These are phyloP conservation scores for Drosophila busckii DNA, from an alignment of 1,140 invertebrate species.

Conservation along the genomic window DNA sequence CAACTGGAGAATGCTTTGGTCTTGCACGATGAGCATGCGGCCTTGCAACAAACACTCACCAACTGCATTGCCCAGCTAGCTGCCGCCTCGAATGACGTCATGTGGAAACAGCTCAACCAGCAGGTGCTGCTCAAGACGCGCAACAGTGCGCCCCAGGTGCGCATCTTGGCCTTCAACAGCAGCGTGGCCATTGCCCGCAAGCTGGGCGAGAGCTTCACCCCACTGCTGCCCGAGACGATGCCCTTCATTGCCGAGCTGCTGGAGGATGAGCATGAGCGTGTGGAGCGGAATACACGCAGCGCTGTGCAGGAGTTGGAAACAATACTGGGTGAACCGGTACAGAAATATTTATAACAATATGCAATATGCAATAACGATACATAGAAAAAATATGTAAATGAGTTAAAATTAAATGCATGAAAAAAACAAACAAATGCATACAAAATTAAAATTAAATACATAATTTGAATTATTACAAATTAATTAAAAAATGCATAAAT, in stretches of 20 bases:
- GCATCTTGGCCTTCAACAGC: slow-evolving; percentile 82
- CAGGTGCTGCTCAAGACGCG: slow-evolving; percentile 93
- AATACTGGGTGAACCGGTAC: slow-evolving; percentile 90
- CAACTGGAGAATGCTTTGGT: slow-evolving; percentile 90
- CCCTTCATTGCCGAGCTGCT: slow-evolving; percentile 90
- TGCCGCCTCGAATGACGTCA: slow-evolving; percentile 88
- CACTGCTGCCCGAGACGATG: slow-evolving; percentile 89
- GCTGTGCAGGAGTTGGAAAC: slow-evolving; percentile 88
- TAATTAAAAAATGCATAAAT: too few relatives aligned
- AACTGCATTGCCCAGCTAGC: slow-evolving; percentile 91
- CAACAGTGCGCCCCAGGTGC: slow-evolving; percentile 84
- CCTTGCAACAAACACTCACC: slow-evolving; percentile 82
- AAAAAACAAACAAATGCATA: too few relatives aligned
- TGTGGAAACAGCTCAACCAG: slow-evolving; percentile 94
- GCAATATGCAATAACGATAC: not conserved
- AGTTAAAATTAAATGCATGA: not conserved
- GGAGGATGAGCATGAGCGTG: slow-evolving; percentile 89
- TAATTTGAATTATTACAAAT: too few relatives aligned
- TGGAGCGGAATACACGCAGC: slow-evolving; percentile 87
- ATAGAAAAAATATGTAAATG: not conserved
- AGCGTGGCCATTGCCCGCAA: slow-evolving; percentile 87
- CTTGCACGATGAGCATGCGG: slow-evolving; percentile 79
- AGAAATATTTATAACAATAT: slow-evolving; percentile 87
- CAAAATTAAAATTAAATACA: too few relatives aligned
- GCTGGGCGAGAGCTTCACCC: slow-evolving; percentile 89